phyloP scores from a whole-genome alignment of 2,888 invertebrate species.

The Sarcophaga subvicina region DNA sequence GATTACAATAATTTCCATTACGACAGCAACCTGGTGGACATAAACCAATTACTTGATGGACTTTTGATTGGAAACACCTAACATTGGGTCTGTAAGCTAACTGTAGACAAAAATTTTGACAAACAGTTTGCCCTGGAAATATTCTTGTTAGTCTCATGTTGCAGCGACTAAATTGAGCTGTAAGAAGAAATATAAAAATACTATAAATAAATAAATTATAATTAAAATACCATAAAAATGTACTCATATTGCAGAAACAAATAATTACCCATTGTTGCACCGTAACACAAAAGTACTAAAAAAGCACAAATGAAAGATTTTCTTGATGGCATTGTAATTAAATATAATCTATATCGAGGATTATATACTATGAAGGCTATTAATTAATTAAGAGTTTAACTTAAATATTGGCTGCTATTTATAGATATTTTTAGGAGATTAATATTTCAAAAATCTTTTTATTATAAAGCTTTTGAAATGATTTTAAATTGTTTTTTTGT shows the following conservation, averaged over 20 bases:
- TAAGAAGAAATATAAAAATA: slow-evolving; percentile 9
- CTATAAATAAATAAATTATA: not conserved
- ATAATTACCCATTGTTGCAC: not conserved
- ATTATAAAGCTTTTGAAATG: not conserved
- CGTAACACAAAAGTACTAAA: not conserved
- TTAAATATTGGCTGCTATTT: not conserved
- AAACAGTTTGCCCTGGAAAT: slow-evolving; percentile 4
- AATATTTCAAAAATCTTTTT: not conserved
- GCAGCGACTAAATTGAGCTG: slow-evolving; percentile 13
- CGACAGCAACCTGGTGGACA: slow-evolving; percentile 24
- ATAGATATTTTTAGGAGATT: not conserved
- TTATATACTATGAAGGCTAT: not conserved
- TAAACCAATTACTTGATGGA: not conserved
- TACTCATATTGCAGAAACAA: not conserved
- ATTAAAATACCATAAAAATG: not conserved
- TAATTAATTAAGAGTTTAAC: not conserved
- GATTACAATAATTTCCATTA: not conserved
- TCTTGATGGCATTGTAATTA: not conserved
- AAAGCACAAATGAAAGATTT: not conserved
- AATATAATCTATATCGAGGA: not conserved
- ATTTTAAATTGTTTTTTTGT: not conserved
- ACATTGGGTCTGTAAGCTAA: not conserved
- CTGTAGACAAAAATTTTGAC: slow-evolving; percentile 16
- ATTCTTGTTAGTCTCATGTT: not conserved
- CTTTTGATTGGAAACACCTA: slow-evolving; percentile 1